Evolutionary conservation across 2,888 invertebrate genomes (phyloP), one percentile per base, ranked within the genome.

Genomic region (Aphodius sticticus): DNA sequence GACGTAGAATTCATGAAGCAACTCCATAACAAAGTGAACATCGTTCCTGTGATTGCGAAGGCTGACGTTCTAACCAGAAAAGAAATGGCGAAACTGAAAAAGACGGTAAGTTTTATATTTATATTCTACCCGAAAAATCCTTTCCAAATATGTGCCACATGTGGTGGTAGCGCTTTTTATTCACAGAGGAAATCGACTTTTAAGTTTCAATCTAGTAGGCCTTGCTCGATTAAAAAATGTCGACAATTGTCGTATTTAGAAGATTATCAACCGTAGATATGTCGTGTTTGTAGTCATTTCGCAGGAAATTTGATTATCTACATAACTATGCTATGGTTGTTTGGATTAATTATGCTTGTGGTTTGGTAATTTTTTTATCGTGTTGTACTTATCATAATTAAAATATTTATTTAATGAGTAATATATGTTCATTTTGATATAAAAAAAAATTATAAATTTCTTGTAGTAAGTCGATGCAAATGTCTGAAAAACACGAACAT

Each of bases 1-100:
- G 98, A 99, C 88, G 94, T 98, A 79, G 96, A 97, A 89, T 97
- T 98, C 86, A 98, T 98, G 98, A 97, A 97, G 87, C 96, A 97
- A 88, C 91, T 98, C 16, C 98, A 98, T 89, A 96, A 97, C 86
- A 98, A 98, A 92, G 94, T 97, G 26, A 98, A 98, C 89, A 97
- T 99, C 86, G 97, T 99, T 85, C 98, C 98, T 78, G 97, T 99
- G n/a, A 97, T 99, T 86, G 98, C 98, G 83, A 98, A 98, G 91
- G 96, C 98, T 6, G 98, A 99, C 90, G 97, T 97, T 83, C 92
- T 98, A 78, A 98, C 97, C 7, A 96, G 97, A 90, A 96, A 96
- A 87, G 98, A 99, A 91, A 95, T 97, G 82, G 92, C 93, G 84
- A 93, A 95, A 85, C 91, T 98, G 81, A 98, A 98, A 89, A 93